A percentile compares a stretch with the other conserved stretches of the same genome.
Conservation (phyloP, 1,140 invertebrate genomes). For the Tetraneura akinire region DNA sequence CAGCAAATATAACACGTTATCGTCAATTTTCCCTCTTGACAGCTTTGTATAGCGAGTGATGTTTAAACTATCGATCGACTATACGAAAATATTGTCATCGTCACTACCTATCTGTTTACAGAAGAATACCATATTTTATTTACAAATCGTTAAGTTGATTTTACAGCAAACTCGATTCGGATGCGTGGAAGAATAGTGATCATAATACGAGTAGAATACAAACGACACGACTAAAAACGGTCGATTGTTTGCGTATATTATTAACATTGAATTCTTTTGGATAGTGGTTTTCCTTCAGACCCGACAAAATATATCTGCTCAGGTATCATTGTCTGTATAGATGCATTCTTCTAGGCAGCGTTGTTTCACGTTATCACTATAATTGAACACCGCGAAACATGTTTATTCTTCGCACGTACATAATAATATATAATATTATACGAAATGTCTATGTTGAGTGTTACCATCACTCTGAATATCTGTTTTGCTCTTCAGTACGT, state of each 20-base stretch:
- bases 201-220: neutral
- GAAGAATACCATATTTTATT: slow-evolving; percentile 3
- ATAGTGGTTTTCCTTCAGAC: neutral
- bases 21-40: neutral
- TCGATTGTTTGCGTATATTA: neutral
- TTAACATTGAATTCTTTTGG: neutral
- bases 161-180: slow-evolving; percentile 4
- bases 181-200: neutral
- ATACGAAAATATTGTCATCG: neutral
- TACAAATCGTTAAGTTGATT: slow-evolving; percentile 25
- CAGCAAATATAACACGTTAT: too few species aligned
- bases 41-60: neutral
- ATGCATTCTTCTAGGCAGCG: too few species aligned
- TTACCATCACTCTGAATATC: too few species aligned
- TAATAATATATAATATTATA: too few species aligned
- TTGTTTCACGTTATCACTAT: neutral
- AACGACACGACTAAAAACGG: neutral
- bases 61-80: neutral
- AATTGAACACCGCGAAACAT: neutral
- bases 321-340: neutral
- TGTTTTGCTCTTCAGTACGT: too few species aligned
- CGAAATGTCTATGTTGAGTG: too few species aligned
- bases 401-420: neutral
- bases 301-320: neutral
- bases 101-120: neutral